Percentiles rank a stretch among this genome's conserved stretches.
Conservation (phyloP, 2,888 invertebrate genomes). For the Phania funesta region DNA sequence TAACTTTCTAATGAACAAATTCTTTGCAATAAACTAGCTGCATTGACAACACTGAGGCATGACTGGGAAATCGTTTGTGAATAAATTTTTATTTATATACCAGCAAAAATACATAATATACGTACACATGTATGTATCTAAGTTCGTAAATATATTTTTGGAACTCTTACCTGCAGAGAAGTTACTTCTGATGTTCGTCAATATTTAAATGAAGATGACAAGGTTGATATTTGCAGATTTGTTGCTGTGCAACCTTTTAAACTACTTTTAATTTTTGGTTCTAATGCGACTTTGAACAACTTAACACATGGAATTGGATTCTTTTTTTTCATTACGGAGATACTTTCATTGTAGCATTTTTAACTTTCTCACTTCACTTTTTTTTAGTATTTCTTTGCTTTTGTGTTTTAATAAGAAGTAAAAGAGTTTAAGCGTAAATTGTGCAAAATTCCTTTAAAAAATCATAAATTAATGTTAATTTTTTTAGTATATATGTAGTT, state of each 20-base stretch:
- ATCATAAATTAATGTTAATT: slow-evolving; percentile 7
- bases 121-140: not conserved
- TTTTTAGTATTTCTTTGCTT: not conserved
- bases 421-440: not conserved
- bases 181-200: not conserved
- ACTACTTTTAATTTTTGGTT: not conserved
- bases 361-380: not conserved
- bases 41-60: too few relatives aligned
- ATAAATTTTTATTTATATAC: too few relatives aligned
- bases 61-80: too few relatives aligned
- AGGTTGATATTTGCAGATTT: not conserved
- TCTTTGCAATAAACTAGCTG: too few relatives aligned
- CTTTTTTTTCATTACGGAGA: not conserved
- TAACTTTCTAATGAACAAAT: too few relatives aligned
- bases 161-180: not conserved
- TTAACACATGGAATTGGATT: not conserved
- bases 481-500: not conserved
- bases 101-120: not conserved
- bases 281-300: not conserved
- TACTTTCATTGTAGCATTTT: not conserved
- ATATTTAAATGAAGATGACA: not conserved
- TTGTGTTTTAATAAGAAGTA: not conserved
- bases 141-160: not conserved
- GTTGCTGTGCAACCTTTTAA: not conserved
- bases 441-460: not conserved